phyloP scores from a whole-genome alignment of 2,113 vertebrate species.

The Axis porcinus region DNA sequence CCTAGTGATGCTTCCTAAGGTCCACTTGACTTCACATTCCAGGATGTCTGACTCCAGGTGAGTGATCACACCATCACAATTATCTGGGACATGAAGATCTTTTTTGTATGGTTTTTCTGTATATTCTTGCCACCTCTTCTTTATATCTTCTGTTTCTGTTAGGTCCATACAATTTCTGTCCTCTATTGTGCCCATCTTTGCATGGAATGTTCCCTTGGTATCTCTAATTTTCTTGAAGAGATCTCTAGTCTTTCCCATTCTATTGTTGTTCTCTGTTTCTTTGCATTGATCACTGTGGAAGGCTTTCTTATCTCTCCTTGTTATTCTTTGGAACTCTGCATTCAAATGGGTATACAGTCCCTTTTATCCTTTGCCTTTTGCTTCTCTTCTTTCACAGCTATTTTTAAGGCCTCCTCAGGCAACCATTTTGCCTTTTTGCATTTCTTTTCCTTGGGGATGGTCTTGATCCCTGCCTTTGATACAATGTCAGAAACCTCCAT shows the following conservation, averaged over 20 bases:
- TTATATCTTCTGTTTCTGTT: neutral
- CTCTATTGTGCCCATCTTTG: neutral
- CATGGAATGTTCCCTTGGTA: neutral
- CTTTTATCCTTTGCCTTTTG: neutral
- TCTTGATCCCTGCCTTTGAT: neutral
- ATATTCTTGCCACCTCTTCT: neutral
- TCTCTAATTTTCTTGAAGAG: neutral
- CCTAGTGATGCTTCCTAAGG: neutral
- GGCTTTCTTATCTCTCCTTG: neutral
- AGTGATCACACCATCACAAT: neutral
- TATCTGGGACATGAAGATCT: neutral
- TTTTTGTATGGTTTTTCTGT: neutral
- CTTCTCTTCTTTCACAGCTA: neutral
- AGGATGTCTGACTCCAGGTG: neutral
- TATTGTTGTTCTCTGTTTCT: neutral
- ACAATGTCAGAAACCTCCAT: neutral
- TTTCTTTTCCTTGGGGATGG: neutral
- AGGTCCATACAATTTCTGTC: neutral
- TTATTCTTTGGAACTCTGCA: neutral
- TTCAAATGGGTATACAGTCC: neutral
- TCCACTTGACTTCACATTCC: neutral
- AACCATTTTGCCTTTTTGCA: neutral
- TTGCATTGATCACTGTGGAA: neutral
- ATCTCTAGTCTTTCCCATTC: neutral
- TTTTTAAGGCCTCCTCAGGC: neutral